Evolutionary conservation across 2,797 vertebrate species (phyloP), one percentile per base, ranked within the genome.

Genomic region (Taenioides sp.): DNA sequence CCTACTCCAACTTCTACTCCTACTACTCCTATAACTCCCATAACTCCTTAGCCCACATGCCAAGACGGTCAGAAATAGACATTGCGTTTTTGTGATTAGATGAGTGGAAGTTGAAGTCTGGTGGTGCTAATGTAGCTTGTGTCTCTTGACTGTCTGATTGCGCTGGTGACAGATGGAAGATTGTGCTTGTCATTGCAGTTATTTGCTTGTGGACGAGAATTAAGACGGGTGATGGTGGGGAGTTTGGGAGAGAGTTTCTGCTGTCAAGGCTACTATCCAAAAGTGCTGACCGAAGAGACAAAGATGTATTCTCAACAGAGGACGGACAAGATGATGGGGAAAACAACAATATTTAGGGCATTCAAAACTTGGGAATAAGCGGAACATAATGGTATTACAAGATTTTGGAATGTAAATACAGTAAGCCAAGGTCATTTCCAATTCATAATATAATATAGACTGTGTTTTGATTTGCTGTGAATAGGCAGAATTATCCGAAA

Each of bases 61-160:
- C 76, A 79, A 73, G 70, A 76, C 65, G 62, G 72, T 75, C 65
- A 78, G 50, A 88, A 86, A 85, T 84, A 89, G 77, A 83, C 61
- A 6, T 74, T 52, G 18, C 16, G 59, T 75, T 84, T 47, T 74
- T 60, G 55, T 23, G 75, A 80, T 80, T 74, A 81, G 77, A 86
- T 58, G 68, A 75, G 71, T 75, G 62, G 83, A 67, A 70, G 43
- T 54, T 57, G 16, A 47, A 62, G 58, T 70, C 70, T 76, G 61
- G 64, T 10, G 61, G 62, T 9, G 63, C 25, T 59, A 54, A 71
- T 81, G 71, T 57, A 27, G 74, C 60, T 67, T 4, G 3, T 7
- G 75, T 55, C 59, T 72, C 69, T 74, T 50, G 47, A 27, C 69
- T 47, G 7, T 77, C 67, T 60, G 65, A 22, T 25, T 5, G 49